Conservation (phyloP, 2,888 invertebrate species). For the Melanophora roralis region DNA sequence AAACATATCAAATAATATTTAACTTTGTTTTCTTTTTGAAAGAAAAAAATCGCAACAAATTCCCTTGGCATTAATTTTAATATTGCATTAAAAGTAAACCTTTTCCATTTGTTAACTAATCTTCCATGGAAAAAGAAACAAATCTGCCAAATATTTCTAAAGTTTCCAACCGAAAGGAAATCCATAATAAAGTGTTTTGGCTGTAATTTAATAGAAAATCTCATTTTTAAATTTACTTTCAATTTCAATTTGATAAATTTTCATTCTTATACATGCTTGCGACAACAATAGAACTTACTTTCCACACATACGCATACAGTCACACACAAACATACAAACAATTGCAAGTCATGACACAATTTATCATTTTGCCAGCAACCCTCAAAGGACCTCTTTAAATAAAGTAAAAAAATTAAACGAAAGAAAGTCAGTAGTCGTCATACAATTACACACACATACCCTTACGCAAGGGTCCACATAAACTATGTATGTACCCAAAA, state of each 20-base stretch:
- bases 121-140: not conserved
- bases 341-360: conserved; percentile 57
- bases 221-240: conserved; percentile 36
- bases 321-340: conserved; percentile 6
- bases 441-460: conserved; percentile 1
- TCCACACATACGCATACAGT: not conserved
- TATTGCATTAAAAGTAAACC: not conserved
- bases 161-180: not conserved
- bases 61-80: no score
- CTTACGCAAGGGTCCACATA: conserved; percentile 13
- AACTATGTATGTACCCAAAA: not conserved
- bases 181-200: not conserved
- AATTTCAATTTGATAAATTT: conserved; percentile 46
- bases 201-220: conserved; percentile 35
- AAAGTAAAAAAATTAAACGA: not conserved
- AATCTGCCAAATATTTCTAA: not conserved
- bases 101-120: not conserved
- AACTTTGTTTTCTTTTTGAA: no score
- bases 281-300: not conserved
- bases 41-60: no score
- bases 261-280: conserved; percentile 7
- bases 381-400: conserved; percentile 50
- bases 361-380: conserved; percentile 56
- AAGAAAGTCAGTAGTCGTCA: not conserved
- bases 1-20: no score